phyloP scores from a whole-genome alignment of 2,797 vertebrate species.

The Enteromius trimaculatus region DNA sequence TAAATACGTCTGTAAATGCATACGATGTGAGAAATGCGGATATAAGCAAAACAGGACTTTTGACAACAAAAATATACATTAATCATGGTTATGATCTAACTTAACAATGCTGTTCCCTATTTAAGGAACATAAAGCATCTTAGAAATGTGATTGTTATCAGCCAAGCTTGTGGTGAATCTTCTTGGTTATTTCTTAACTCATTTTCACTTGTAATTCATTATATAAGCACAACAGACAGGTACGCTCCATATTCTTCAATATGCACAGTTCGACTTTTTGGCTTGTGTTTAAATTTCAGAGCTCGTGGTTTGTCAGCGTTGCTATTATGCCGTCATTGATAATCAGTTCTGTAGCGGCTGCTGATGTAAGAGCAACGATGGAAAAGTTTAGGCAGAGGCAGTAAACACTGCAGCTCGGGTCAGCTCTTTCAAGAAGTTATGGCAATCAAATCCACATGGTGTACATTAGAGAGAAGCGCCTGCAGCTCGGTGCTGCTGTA shows the following conservation, averaged over 20 bases:
- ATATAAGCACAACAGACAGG: neutral
- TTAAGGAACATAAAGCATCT: neutral
- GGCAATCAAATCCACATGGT: conserved; percentile 54
- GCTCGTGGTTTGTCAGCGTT: neutral
- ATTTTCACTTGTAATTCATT: neutral
- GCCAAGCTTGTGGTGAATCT: too few relatives aligned
- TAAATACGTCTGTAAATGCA: neutral
- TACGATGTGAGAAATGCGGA: neutral
- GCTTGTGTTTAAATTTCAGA: neutral
- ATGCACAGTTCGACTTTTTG: neutral
- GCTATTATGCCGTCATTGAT: neutral
- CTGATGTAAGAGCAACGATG: neutral
- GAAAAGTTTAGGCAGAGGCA: conserved; percentile 27
- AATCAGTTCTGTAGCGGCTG: neutral
- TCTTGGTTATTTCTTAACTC: neutral
- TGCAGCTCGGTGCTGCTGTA: conserved; percentile 24
- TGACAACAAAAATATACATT: neutral
- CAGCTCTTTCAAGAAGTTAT: conserved; percentile 9
- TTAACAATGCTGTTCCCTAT: neutral
- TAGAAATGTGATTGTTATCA: neutral
- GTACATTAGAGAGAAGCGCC: conserved; percentile 39
- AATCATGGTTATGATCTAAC: neutral
- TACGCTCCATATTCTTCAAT: neutral
- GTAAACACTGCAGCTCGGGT: conserved; percentile 27
- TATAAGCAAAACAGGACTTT: neutral